A percentile compares a stretch with the other conserved stretches of the same genome.
Evolutionary conservation across 2,113 vertebrate species (phyloP).

Genomic region (Charadrius vociferus): DNA sequence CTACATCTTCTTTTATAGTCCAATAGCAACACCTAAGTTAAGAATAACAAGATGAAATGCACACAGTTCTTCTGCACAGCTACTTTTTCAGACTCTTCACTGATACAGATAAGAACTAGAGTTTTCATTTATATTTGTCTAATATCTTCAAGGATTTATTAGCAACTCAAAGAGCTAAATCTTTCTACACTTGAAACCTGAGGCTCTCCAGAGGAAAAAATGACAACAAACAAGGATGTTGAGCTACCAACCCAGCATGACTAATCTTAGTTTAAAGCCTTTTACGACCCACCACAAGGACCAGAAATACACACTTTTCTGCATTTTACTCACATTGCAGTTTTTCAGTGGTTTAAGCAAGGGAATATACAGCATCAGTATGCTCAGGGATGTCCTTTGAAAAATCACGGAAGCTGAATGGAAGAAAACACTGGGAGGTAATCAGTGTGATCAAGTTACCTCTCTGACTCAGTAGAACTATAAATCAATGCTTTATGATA

Average conservation of each 20-base stretch:
- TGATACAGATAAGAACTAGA: not conserved
- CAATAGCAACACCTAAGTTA: not conserved
- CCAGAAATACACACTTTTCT: not conserved
- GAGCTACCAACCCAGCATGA: not conserved
- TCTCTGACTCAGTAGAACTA: not conserved
- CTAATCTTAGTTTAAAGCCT: not conserved
- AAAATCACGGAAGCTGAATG: not conserved
- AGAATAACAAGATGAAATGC: not conserved
- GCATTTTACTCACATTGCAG: not conserved
- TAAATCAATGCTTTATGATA: not conserved
- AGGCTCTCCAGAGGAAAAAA: not conserved
- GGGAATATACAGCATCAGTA: not conserved
- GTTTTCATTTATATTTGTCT: not conserved
- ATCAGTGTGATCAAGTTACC: not conserved
- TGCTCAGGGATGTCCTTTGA: not conserved
- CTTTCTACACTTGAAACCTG: not conserved
- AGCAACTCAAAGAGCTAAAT: not conserved
- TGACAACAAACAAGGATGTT: not conserved
- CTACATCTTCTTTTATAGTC: not conserved
- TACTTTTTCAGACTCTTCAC: not conserved
- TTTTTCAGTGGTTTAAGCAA: not conserved
- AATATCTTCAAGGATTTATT: not conserved
- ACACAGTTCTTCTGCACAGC: not conserved
- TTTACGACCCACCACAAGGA: not conserved
- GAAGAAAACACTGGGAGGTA: not conserved